Evolutionary conservation across 2,797 vertebrate species (phyloP).

Genomic region (Diglossa cyanea): DNA sequence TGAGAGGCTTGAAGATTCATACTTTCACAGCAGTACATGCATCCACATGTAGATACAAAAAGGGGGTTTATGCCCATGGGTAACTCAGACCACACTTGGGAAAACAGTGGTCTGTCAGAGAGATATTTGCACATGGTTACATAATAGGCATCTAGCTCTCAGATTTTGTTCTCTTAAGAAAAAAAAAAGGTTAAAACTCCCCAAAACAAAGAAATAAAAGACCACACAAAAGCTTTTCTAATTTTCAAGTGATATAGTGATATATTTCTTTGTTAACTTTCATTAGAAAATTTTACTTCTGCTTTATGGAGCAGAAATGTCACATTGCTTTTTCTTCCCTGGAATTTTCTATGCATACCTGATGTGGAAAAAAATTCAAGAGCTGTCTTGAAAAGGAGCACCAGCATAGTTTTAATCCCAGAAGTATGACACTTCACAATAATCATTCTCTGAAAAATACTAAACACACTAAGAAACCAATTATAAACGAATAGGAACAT

Average conservation of each 20-base stretch:
- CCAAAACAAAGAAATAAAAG: not conserved
- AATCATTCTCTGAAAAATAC: not conserved
- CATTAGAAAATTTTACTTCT: not conserved
- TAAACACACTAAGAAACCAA: not conserved
- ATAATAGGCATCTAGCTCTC: not conserved
- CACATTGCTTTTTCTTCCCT: not conserved
- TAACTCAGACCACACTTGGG: not conserved
- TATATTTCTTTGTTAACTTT: not conserved
- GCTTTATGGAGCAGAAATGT: not conserved
- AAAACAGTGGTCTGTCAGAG: not conserved
- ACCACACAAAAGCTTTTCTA: not conserved
- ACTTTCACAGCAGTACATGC: not conserved
- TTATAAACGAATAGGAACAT: slow-evolving; percentile 3
- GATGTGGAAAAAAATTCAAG: not conserved
- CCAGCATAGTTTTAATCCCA: not conserved
- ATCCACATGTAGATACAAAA: not conserved
- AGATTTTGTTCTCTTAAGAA: not conserved
- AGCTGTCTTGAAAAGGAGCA: not conserved
- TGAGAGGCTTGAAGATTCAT: not conserved
- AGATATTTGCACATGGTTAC: not conserved
- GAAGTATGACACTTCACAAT: not conserved
- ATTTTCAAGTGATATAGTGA: not conserved
- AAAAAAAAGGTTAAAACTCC: not conserved
- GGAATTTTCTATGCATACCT: not conserved
- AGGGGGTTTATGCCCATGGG: not conserved